phyloP scores from a whole-genome alignment of 92 coral and sea anemone genomes.

The Zoanthus solanderi region DNA sequence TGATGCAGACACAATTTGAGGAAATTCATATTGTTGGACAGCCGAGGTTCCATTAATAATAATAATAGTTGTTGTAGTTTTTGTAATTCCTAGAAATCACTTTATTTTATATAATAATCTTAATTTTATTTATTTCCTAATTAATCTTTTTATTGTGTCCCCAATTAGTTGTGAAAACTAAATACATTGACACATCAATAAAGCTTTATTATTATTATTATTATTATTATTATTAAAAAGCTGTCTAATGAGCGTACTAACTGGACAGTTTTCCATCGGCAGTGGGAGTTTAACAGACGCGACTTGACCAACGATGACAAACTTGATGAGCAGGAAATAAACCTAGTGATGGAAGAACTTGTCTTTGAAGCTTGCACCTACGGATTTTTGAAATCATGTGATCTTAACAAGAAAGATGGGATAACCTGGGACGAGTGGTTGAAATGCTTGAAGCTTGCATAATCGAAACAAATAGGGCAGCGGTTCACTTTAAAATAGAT shows the following conservation, averaged over 20 bases:
- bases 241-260: background rate
- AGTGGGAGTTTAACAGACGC: constrained; percentile 38
- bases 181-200: too few species aligned
- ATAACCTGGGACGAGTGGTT: constrained; percentile 37
- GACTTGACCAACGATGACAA: constrained; percentile 23
- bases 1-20: too few species aligned
- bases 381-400: constrained; percentile 41
- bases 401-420: constrained; percentile 38
- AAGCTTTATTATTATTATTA: background rate
- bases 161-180: too few species aligned
- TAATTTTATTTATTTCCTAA: too few species aligned
- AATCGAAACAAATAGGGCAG: background rate
- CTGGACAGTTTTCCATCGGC: background rate
- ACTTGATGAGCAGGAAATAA: constrained; percentile 18
- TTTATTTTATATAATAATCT: too few species aligned
- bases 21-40: too few species aligned
- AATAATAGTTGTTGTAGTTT: too few species aligned
- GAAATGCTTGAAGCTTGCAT: constrained; percentile 35
- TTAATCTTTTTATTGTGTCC: too few species aligned
- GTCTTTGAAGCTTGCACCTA: constrained; percentile 32
- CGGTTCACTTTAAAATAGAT: too few species aligned
- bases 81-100: too few species aligned
- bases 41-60: too few species aligned
- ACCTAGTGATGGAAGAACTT: constrained; percentile 5
- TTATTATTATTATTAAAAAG: background rate